phyloP scores from a whole-genome alignment of 2,888 invertebrate species.

The Ophion slaviceki region DNA sequence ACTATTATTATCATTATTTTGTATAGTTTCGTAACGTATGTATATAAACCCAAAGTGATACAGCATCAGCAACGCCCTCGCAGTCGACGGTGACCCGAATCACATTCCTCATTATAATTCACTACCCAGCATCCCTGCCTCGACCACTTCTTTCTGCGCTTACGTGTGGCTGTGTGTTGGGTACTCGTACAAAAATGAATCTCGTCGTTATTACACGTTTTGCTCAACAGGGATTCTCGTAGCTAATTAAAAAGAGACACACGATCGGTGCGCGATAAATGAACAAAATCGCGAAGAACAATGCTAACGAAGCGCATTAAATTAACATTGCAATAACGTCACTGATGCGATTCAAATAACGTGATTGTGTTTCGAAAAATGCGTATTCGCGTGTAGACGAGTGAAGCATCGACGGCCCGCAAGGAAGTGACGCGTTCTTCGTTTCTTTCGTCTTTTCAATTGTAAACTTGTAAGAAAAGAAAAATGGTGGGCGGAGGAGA shows the following conservation, averaged over 20 bases:
- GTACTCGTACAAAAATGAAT: conserved; percentile 26
- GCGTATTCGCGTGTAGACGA: neutral
- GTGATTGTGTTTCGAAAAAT: neutral
- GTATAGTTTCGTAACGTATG: neutral
- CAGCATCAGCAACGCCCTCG: conserved; percentile 61
- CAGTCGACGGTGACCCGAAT: conserved; percentile 65
- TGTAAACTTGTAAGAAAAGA: neutral
- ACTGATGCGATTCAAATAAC: neutral
- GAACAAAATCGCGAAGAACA: neutral
- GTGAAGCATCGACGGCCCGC: neutral
- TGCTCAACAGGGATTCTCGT: neutral
- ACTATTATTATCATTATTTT: neutral
- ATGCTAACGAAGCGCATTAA: neutral
- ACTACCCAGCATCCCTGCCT: conserved; percentile 15
- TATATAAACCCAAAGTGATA: neutral
- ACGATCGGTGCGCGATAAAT: neutral
- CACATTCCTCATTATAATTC: conserved; percentile 48
- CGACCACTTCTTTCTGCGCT: neutral
- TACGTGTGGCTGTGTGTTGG: neutral
- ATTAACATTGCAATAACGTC: neutral
- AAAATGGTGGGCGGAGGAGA: conserved; percentile 89
- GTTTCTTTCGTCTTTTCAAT: neutral
- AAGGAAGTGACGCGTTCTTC: neutral
- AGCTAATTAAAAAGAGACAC: neutral
- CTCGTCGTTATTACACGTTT: conserved; percentile 51